Evolutionary conservation across 2,113 vertebrate genomes (phyloP).

Genomic region (Cygnus atratus): DNA sequence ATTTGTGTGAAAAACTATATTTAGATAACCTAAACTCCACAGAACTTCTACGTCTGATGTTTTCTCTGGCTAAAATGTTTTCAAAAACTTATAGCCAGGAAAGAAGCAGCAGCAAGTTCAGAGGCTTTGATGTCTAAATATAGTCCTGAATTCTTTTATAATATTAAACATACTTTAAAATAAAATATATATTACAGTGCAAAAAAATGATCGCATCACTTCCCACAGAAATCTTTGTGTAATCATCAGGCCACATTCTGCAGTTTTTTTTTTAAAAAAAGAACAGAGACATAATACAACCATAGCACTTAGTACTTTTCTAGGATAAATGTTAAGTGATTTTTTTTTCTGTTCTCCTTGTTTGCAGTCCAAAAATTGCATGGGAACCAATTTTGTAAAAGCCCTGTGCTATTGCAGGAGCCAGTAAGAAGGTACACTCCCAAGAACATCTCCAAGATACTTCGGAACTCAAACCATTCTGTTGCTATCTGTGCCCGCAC

Average conservation of each 20-base stretch:
- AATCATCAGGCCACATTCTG: background rate
- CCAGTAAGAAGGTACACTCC: background rate
- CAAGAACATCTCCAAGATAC: background rate
- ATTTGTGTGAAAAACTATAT: conserved; percentile 20
- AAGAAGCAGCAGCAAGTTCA: background rate
- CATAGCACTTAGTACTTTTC: background rate
- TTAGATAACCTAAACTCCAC: conserved; percentile 39
- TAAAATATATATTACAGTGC: background rate
- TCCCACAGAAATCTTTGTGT: background rate
- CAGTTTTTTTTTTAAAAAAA: background rate
- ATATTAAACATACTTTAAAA: conserved; percentile 23
- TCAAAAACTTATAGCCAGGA: background rate
- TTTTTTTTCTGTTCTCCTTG: background rate
- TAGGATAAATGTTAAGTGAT: accelerated
- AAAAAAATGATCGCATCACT: background rate
- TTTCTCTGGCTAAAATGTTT: conserved; percentile 47
- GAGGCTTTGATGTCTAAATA: conserved; percentile 31
- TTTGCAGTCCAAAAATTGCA: background rate
- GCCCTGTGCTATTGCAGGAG: background rate
- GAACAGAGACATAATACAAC: background rate
- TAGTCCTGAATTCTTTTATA: background rate
- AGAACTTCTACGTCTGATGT: conserved; percentile 6
- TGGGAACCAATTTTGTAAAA: background rate
- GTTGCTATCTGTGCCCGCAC: background rate
- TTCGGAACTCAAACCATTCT: background rate